Percentiles rank a stretch among this genome's conserved stretches.
phyloP scores from a whole-genome alignment of 1,140 invertebrate species.

The Saccostrea cuccullata region DNA sequence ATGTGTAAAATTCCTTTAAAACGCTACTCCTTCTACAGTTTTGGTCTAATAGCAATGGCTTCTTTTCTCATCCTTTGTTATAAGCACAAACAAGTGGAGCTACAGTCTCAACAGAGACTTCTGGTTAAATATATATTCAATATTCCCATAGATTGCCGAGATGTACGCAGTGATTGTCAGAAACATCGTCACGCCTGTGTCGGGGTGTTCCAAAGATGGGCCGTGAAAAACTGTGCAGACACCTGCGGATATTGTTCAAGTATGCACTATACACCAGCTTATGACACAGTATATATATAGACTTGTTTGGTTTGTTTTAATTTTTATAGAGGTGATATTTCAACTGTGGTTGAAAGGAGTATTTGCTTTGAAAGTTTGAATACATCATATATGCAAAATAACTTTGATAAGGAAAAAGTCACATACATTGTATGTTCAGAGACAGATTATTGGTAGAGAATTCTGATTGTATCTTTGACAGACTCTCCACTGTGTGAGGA shows the following conservation, averaged over 20 bases:
- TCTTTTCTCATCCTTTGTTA: no score
- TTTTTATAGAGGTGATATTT: no score
- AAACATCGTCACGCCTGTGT: conserved; percentile 19
- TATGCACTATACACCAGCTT: not conserved
- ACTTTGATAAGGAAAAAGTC: not conserved
- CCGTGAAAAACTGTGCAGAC: conserved; percentile 39
- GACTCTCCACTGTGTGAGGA: conserved; percentile 27
- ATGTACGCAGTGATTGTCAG: conserved; percentile 10
- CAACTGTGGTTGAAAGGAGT: no score
- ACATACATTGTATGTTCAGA: no score
- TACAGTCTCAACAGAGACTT: no score
- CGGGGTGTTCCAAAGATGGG: conserved; percentile 45
- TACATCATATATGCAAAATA: no score
- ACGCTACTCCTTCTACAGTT: no score
- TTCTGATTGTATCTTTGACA: not conserved
- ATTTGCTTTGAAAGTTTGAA: not conserved
- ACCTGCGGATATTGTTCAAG: conserved; percentile 43
- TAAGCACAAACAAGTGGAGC: no score
- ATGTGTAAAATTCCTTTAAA: no score
- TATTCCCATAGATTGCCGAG: conserved; percentile 4
- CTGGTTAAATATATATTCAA: no score
- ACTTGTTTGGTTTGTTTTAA: not conserved
- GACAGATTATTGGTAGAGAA: no score
- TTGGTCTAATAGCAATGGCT: no score
- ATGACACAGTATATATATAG: not conserved